Percentiles rank a stretch among this genome's conserved stretches.
phyloP scores from a whole-genome alignment of 2,797 vertebrate species.

The Saxicola maurus region DNA sequence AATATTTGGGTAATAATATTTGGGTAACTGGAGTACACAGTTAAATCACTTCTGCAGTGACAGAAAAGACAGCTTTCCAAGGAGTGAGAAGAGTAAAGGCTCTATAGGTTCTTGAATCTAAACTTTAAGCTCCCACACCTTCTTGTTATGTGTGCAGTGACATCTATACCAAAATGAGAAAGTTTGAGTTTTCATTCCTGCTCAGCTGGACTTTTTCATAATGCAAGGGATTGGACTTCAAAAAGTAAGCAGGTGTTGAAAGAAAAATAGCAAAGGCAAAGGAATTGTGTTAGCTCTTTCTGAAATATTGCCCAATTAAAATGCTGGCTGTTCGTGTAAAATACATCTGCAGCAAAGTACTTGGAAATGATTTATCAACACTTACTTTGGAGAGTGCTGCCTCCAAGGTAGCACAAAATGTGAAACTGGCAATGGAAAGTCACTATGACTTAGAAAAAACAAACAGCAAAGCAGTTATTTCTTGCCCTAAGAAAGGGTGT shows the following conservation, averaged over 20 bases:
- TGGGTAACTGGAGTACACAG: not conserved
- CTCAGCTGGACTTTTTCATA: not conserved
- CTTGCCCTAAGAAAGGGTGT: conserved; percentile 37
- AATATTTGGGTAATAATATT: not conserved
- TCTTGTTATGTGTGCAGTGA: not conserved
- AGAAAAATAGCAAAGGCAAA: conserved; percentile 7
- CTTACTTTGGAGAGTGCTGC: not conserved
- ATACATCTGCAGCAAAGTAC: conserved; percentile 12
- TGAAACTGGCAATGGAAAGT: conserved; percentile 25
- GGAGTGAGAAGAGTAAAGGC: not conserved
- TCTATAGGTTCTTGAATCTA: not conserved
- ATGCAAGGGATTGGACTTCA: not conserved
- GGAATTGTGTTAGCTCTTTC: not conserved
- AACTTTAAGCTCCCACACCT: not conserved
- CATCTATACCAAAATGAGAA: not conserved
- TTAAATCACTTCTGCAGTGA: not conserved
- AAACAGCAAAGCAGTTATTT: not conserved
- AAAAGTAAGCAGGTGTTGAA: conserved; percentile 5
- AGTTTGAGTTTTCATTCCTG: not conserved
- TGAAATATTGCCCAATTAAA: conserved; percentile 26
- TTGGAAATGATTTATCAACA: not conserved
- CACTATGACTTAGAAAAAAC: not conserved
- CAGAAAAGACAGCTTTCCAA: not conserved
- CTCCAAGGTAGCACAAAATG: conserved; percentile 5
- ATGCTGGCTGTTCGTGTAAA: not conserved